These are phyloP conservation scores for Trachelus iudaicus DNA, from an alignment of 2,888 invertebrate species.

Conservation along the genomic window DNA sequence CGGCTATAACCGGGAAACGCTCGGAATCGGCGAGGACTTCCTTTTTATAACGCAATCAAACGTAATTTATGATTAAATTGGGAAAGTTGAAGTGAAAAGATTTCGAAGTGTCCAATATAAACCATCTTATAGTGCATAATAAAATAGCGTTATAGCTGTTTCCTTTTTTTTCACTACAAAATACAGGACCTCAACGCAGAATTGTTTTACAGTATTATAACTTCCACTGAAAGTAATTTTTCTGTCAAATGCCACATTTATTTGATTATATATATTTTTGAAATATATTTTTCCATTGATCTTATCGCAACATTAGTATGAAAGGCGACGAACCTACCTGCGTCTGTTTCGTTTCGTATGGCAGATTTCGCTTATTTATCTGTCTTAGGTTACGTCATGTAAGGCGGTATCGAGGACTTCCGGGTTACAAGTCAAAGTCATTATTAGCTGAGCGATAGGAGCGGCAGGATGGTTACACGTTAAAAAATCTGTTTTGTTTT, in stretches of 20 bases:
- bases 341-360: background rate
- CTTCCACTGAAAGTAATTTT: background rate
- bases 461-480: background rate
- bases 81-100: background rate
- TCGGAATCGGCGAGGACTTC: background rate
- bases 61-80: background rate
- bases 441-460: conserved; percentile 10
- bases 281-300: background rate
- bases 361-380: background rate
- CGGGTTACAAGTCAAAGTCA: conserved; percentile 36
- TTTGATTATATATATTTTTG: background rate
- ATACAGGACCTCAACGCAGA: background rate
- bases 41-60: background rate
- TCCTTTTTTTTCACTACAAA: background rate
- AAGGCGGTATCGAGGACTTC: conserved; percentile 29
- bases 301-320: background rate
- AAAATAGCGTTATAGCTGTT: background rate
- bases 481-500: background rate
- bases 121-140: background rate
- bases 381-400: background rate
- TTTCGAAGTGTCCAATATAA: background rate
- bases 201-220: background rate
- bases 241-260: background rate
- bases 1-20: background rate
- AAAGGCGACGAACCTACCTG: background rate